Conservation (phyloP, 2,797 vertebrate genomes). For the Brachyalestes nurse region DNA sequence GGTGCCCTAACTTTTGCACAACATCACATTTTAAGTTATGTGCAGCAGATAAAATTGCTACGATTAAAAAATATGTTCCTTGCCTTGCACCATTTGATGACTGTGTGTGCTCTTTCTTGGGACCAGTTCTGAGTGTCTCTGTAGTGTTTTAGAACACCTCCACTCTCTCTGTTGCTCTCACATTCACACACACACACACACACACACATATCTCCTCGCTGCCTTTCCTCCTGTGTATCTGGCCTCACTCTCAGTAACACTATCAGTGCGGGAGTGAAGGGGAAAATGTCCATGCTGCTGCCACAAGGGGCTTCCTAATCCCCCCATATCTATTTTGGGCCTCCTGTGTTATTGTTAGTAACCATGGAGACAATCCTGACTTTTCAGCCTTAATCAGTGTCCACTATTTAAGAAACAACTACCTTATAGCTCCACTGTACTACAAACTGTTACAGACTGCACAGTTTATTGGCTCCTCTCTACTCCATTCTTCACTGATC, state of each 20-base stretch:
- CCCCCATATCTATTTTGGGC: background rate
- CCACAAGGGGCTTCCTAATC: background rate
- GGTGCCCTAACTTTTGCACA: too few species aligned
- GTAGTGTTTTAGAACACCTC: background rate
- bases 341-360: background rate
- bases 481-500: too few species aligned
- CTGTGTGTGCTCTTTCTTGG: background rate
- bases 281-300: background rate
- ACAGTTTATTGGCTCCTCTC: too few species aligned
- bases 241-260: conserved; percentile 8
- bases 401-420: background rate
- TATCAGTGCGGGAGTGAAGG: conserved; percentile 22
- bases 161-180: too few species aligned
- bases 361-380: background rate
- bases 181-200: background rate
- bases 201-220: background rate
- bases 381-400: background rate
- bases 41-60: background rate
- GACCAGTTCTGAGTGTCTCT: background rate
- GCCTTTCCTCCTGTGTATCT: background rate
- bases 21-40: too few species aligned
- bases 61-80: too few species aligned
- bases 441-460: background rate
- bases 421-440: background rate
- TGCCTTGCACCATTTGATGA: background rate